A percentile compares a stretch with the other conserved stretches of the same genome.
Conservation (phyloP, 2,113 vertebrate species). For the Hippotragus niger region DNA sequence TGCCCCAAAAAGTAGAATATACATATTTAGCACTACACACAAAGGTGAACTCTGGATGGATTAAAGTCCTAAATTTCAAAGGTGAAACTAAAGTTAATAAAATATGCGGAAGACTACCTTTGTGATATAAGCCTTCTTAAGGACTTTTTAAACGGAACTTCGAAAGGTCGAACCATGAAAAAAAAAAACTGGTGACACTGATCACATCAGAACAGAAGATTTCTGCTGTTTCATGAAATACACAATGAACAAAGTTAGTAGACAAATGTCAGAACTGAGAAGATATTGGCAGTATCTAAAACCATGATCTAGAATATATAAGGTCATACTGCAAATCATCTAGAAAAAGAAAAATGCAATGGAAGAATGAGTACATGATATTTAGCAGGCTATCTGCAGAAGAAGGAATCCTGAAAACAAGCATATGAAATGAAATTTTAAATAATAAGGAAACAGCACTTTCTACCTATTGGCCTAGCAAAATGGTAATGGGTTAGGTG, state of each 20-base stretch:
- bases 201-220: conserved; percentile 6
- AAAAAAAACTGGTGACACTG: background rate
- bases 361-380: background rate
- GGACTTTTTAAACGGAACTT: conserved; percentile 25
- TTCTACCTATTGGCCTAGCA: background rate
- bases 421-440: background rate
- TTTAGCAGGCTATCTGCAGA: background rate
- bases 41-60: background rate
- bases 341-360: background rate
- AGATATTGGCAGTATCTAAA: conserved; percentile 8
- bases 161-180: conserved; percentile 6
- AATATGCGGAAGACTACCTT: conserved; percentile 31
- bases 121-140: conserved; percentile 22
- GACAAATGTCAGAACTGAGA: conserved; percentile 15
- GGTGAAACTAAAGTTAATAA: conserved; percentile 33
- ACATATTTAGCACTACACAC: background rate
- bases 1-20: background rate
- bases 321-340: background rate
- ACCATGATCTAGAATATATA: background rate
- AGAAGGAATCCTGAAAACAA: background rate
- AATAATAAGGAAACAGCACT: background rate
- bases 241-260: background rate
- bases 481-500: background rate
- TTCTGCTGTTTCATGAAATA: conserved; percentile 16
- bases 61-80: background rate